Conservation (phyloP, 2,888 invertebrate species). For the Amphipoea oculea region DNA sequence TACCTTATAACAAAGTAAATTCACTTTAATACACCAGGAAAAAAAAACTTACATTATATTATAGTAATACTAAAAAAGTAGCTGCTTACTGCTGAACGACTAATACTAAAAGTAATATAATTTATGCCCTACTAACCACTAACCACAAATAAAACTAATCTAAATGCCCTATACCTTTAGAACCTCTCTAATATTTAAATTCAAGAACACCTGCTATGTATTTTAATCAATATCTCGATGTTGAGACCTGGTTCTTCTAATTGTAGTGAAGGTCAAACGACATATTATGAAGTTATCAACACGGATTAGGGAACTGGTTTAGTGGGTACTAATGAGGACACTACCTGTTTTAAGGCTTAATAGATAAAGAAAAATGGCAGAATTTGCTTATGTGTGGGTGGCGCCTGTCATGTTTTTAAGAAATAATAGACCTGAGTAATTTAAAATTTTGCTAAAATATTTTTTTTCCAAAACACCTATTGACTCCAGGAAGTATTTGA, state of each 20-base stretch:
- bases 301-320: slow-evolving; percentile 42
- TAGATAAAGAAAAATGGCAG: background rate
- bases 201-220: slow-evolving; percentile 2
- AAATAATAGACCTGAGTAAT: background rate
- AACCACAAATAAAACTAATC: background rate
- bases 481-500: slow-evolving; percentile 14
- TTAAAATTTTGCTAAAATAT: background rate
- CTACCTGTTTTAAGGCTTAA: slow-evolving; percentile 27
- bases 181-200: background rate
- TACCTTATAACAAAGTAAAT: too few relatives aligned
- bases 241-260: slow-evolving; percentile 19
- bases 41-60: too few relatives aligned
- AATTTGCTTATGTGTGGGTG: background rate
- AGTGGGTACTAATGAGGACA: slow-evolving; percentile 30
- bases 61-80: too few relatives aligned
- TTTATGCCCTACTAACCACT: too few relatives aligned
- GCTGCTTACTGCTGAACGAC: too few relatives aligned
- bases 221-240: slow-evolving; percentile 1
- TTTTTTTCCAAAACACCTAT: background rate
- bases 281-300: slow-evolving; percentile 28
- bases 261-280: slow-evolving; percentile 46
- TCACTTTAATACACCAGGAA: too few relatives aligned
- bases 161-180: background rate
- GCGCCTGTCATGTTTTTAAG: background rate
- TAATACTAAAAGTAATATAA: too few relatives aligned